These are phyloP conservation scores for Spisula solida DNA, from an alignment of 2,888 invertebrate species.

Conservation along the genomic window DNA sequence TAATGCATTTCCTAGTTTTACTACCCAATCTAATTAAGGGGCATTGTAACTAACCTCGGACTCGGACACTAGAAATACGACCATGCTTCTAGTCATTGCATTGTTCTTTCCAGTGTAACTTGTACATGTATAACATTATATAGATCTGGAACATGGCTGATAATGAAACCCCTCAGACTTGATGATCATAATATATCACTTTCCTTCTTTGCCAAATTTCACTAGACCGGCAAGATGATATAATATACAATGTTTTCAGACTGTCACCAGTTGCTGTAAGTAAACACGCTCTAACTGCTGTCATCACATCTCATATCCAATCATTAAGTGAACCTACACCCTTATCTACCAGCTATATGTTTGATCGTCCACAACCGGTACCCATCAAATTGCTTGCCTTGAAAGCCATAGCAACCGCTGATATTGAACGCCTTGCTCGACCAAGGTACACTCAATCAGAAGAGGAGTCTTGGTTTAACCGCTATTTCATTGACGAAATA, in stretches of 20 bases:
- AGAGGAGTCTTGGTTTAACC: constrained; percentile 33
- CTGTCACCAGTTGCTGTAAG: constrained; percentile 42
- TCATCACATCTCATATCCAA: constrained; percentile 26
- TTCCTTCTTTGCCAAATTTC: no score
- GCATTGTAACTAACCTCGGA: no score
- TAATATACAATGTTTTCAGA: constrained; percentile 46
- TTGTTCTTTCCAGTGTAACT: no score
- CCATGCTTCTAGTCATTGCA: no score
- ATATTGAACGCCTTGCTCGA: constrained; percentile 44
- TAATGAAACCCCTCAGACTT: no score
- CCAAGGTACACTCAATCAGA: constrained; percentile 56
- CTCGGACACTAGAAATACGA: no score
- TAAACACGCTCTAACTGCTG: constrained; percentile 33
- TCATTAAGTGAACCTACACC: constrained; percentile 40
- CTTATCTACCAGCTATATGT: constrained; percentile 43
- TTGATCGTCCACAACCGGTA: constrained; percentile 44
- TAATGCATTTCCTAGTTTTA: no score
- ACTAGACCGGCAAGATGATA: no score
- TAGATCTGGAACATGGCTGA: no score
- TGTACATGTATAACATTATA: no score
- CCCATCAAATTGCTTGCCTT: constrained; percentile 41
- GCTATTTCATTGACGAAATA: constrained; percentile 32
- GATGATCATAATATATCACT: no score
- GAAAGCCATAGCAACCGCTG: constrained; percentile 32
- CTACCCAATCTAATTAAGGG: no score